phyloP scores from a whole-genome alignment of 1,140 invertebrate genomes.

The Antheraea mylitta region DNA sequence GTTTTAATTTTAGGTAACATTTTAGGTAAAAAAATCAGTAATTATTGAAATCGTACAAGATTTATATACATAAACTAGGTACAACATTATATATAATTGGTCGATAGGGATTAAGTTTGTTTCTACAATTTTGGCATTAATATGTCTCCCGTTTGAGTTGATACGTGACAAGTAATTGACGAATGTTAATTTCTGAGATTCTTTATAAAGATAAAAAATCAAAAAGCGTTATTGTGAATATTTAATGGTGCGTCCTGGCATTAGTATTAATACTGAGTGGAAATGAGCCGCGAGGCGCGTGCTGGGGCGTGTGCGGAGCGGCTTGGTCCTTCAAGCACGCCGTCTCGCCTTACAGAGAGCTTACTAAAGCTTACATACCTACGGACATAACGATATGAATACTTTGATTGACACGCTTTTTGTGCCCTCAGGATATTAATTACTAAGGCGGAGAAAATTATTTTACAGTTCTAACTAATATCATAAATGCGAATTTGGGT shows the following conservation, averaged over 20 bases:
- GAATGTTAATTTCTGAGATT: conserved; percentile 4
- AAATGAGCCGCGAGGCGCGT: conserved; percentile 63
- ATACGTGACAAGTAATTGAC: conserved; percentile 7
- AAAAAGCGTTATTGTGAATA: conserved; percentile 51
- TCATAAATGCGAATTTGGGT: no score
- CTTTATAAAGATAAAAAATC: conserved; percentile 7
- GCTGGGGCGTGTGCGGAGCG: conserved; percentile 24
- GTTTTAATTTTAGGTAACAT: no score
- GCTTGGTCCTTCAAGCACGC: not conserved
- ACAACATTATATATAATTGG: no score
- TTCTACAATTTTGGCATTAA: not conserved
- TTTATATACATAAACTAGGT: no score
- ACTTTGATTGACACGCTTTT: conserved; percentile 47
- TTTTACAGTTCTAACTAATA: not conserved
- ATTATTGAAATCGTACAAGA: no score
- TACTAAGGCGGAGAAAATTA: conserved; percentile 51
- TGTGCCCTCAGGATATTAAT: conserved; percentile 64
- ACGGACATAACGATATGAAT: conserved; percentile 43
- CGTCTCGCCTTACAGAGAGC: conserved; percentile 47
- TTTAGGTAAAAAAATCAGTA: no score
- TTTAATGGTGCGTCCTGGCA: conserved; percentile 58
- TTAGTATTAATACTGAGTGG: conserved; percentile 64
- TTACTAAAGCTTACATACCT: conserved; percentile 32
- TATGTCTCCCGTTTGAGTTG: not conserved
- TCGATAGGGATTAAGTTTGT: not conserved